Evolutionary conservation across 2,113 vertebrate species (phyloP).

Genomic region (Gallinago jamesoni): DNA sequence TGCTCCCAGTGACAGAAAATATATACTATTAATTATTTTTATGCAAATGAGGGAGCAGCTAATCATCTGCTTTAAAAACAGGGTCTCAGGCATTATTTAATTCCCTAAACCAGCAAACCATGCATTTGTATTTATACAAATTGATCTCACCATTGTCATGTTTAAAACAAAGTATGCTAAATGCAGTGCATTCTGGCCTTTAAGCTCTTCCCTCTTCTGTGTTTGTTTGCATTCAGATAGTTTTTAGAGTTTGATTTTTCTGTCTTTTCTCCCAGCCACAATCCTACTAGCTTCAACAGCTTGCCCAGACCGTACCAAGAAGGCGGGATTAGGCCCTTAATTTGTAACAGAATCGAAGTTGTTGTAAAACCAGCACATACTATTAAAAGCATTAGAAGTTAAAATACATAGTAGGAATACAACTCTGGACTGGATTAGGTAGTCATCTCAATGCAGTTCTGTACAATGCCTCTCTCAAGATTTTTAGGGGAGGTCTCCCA

Average conservation of each 20-base stretch:
- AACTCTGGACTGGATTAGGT: not conserved
- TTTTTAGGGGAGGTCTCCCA: not conserved
- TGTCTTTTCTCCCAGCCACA: not conserved
- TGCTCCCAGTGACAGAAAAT: not conserved
- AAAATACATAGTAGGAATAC: not conserved
- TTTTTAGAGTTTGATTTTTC: not conserved
- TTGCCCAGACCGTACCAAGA: not conserved
- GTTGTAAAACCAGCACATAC: not conserved
- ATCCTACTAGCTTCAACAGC: not conserved
- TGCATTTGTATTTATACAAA: not conserved
- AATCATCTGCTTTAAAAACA: slow-evolving; percentile 3
- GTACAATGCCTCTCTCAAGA: not conserved
- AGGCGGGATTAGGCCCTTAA: not conserved
- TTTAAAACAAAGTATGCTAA: not conserved
- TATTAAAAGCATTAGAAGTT: not conserved
- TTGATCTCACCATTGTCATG: not conserved
- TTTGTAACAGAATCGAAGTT: not conserved
- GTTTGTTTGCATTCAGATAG: not conserved
- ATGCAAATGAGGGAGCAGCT: not conserved
- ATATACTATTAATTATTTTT: not conserved
- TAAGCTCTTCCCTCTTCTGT: not conserved
- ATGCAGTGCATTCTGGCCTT: not conserved
- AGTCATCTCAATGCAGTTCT: not conserved
- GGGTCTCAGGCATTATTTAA: slow-evolving; percentile 10
- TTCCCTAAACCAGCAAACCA: not conserved